Evolutionary conservation across 2,113 vertebrate species (phyloP).

Genomic region (Hyperopisus bebe): DNA sequence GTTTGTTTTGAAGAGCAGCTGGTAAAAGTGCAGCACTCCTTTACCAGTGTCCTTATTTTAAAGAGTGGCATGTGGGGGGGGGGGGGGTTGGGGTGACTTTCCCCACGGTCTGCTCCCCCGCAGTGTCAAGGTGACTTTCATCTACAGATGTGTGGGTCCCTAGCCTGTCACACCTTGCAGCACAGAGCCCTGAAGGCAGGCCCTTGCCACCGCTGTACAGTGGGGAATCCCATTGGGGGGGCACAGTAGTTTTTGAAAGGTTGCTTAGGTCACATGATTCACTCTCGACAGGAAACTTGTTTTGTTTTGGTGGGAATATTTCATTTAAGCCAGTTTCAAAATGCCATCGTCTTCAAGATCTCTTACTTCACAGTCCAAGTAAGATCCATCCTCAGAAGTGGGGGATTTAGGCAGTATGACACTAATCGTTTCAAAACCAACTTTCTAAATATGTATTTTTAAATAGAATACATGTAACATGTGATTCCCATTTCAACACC

Average conservation of each 20-base stretch:
- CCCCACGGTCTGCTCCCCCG: not conserved
- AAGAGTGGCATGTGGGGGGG: not conserved
- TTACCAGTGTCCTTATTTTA: not conserved
- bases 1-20: not conserved
- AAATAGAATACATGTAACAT: not conserved
- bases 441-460: not conserved
- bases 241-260: not conserved
- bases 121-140: not conserved
- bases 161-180: not conserved
- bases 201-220: not conserved
- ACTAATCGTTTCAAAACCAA: not conserved
- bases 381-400: not conserved
- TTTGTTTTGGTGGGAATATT: not conserved
- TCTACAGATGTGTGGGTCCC: not conserved
- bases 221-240: not conserved
- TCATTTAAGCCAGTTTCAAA: not conserved
- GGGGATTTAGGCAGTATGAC: not conserved
- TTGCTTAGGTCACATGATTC: not conserved
- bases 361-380: not conserved
- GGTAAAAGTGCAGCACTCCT: not conserved
- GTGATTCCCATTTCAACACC: not conserved
- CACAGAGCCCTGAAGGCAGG: not conserved
- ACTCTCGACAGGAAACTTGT: not conserved
- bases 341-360: not conserved
- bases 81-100: not conserved